Evolutionary conservation across 2,113 vertebrate species (phyloP).

Genomic region (Cebus imitator): DNA sequence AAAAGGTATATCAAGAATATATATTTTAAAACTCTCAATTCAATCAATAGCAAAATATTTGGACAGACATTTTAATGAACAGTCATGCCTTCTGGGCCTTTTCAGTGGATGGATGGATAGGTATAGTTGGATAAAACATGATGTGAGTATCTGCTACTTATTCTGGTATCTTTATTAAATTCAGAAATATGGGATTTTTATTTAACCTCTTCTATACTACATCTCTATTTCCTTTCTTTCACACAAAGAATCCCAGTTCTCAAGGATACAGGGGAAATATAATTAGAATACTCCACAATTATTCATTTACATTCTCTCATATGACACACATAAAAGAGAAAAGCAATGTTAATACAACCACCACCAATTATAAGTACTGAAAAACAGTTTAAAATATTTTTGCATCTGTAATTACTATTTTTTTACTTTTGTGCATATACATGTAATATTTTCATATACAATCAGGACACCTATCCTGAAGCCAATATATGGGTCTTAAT

Average conservation of each 20-base stretch:
- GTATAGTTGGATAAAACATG: neutral
- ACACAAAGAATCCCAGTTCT: neutral
- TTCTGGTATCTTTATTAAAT: neutral
- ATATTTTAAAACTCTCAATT: neutral
- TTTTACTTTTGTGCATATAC: neutral
- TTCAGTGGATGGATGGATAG: neutral
- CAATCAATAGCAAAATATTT: neutral
- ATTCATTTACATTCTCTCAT: neutral
- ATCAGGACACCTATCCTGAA: neutral
- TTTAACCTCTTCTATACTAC: neutral
- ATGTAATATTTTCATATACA: neutral
- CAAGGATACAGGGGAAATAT: neutral
- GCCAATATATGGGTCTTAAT: neutral
- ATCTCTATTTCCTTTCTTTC: neutral
- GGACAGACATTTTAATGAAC: neutral
- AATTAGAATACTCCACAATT: neutral
- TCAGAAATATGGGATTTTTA: neutral
- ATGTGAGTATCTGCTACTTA: neutral
- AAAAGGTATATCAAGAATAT: neutral
- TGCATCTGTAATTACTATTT: neutral
- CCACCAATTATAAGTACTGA: neutral
- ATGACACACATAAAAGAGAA: neutral
- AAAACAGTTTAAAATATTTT: neutral
- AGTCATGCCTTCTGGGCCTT: neutral
- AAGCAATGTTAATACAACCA: neutral